phyloP scores from a whole-genome alignment of 2,888 invertebrate species.

The Thecophora atra region DNA sequence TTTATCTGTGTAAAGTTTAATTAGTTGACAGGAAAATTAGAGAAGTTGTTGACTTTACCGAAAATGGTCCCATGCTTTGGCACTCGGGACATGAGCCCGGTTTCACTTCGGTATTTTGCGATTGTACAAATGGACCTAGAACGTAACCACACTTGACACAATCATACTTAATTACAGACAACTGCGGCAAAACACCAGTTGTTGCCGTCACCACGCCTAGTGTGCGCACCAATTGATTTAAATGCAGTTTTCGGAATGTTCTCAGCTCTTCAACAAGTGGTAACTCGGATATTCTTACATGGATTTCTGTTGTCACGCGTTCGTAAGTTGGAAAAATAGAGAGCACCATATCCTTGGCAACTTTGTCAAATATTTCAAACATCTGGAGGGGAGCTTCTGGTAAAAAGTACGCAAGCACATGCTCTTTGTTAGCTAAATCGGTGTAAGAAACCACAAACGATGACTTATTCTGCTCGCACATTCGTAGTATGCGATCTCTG shows the following conservation, averaged over 20 bases:
- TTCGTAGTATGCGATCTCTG: slow-evolving; percentile 90
- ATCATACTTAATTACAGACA: slow-evolving; percentile 96
- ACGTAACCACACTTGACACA: slow-evolving; percentile 95
- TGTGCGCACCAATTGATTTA: slow-evolving; percentile 94
- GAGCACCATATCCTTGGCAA: slow-evolving; percentile 91
- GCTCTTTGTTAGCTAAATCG: slow-evolving; percentile 87
- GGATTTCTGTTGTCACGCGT: slow-evolving; percentile 91
- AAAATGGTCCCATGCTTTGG: slow-evolving; percentile 94
- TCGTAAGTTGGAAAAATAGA: slow-evolving; percentile 96
- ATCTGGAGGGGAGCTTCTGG: slow-evolving; percentile 98
- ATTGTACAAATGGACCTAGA: slow-evolving; percentile 95
- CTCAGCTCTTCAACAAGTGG: slow-evolving; percentile 96
- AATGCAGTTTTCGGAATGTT: slow-evolving; percentile 86
- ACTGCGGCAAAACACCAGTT: slow-evolving; percentile 94
- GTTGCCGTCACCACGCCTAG: slow-evolving; percentile 95
- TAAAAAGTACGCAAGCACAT: slow-evolving; percentile 94
- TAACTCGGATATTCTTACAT: slow-evolving; percentile 93
- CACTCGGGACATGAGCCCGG: slow-evolving; percentile 98
- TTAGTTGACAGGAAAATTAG: neutral
- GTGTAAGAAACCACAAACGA: slow-evolving; percentile 95
- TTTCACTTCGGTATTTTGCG: slow-evolving; percentile 91
- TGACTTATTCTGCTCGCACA: slow-evolving; percentile 92
- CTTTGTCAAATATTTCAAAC: slow-evolving; percentile 95
- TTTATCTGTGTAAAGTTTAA: slow-evolving; percentile 76
- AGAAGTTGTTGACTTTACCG: slow-evolving; percentile 68